Evolutionary conservation across 2,888 invertebrate species (phyloP).

Genomic region (Sarcophaga subvicina): DNA sequence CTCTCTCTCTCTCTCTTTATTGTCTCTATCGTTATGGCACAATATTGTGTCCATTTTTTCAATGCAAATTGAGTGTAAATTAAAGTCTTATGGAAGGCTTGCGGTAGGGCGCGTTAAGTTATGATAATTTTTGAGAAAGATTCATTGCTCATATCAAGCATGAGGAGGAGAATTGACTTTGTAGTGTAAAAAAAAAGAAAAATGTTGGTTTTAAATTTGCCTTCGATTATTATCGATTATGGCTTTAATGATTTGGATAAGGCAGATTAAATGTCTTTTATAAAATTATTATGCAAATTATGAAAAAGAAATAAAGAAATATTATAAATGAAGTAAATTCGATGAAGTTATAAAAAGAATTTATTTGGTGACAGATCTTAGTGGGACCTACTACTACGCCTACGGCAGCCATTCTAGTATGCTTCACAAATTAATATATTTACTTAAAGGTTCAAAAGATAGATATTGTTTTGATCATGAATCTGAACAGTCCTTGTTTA

Average conservation of each 20-base stretch:
- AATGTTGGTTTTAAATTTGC: slow-evolving; percentile 1
- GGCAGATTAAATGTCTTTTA: neutral
- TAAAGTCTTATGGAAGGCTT: slow-evolving; percentile 41
- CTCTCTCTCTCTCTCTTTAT: neutral
- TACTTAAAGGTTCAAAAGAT: too few species aligned
- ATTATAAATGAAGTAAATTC: too few species aligned
- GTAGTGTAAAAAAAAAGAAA: neutral
- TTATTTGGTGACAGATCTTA: too few species aligned
- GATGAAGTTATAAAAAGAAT: too few species aligned
- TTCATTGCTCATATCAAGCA: neutral
- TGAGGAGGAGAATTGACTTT: neutral
- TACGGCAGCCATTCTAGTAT: too few species aligned
- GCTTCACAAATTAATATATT: too few species aligned
- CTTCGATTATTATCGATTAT: slow-evolving; percentile 33
- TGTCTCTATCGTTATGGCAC: too few species aligned
- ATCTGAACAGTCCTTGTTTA: too few species aligned
- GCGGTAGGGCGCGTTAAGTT: slow-evolving; percentile 34
- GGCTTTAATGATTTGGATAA: slow-evolving; percentile 8
- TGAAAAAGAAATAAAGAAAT: too few species aligned
- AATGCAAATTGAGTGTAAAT: slow-evolving; percentile 44
- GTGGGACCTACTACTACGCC: too few species aligned
- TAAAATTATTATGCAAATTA: neutral
- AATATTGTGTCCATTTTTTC: neutral
- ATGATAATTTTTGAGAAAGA: slow-evolving; percentile 39
- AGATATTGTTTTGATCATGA: too few species aligned